Evolutionary conservation across 2,888 invertebrate species (phyloP), one percentile per base, ranked within the genome.

Genomic region (Idaea straminata): DNA sequence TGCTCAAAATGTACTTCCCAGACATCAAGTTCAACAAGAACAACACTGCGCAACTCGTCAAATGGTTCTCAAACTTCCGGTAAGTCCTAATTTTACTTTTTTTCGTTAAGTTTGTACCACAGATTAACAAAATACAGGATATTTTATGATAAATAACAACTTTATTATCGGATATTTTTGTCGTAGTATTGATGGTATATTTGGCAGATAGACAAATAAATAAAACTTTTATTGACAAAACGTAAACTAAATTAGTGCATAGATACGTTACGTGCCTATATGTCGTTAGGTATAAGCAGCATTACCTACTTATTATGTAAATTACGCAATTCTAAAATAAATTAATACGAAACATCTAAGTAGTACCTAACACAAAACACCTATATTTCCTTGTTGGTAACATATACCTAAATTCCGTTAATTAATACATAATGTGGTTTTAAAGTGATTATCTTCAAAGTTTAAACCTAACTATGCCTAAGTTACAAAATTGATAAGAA

Each of bases 21-120:
- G 99, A 99, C 94, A 99, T 99, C 94, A 98, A 98, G 92, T 99
- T 99, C 95, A 99, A 99, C 95, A 99, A 99, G 94, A 99, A 99
- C 95, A 99, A 99, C 94, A 99, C 99, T 77, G 99, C 99, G 85
- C 99, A 99, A 94, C 96, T 99, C 89, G 99, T 99, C 94, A 99
- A 99, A 94, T 99, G 99, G 99, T 99, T 99, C 96, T 99, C 99
- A 86, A 99, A 99, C 92, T 99, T 99, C 95, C 96, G 99, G 99
- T 99, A 89, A 96, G 97, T 95, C 57, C 47, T 64, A 73, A 67
- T 68, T 65, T 62, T 61, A 68, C 68, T 63, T 63, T 66, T 63
- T 61, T 65, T 65, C 68, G 67, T 65, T 15, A 60, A 67, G 57
- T 34, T 13, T 61, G 0, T 13, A 59, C 13, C 2, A 15, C 13